These are phyloP conservation scores for Ophraella communa DNA, from an alignment of 2,888 invertebrate genomes.

Conservation along the genomic window DNA sequence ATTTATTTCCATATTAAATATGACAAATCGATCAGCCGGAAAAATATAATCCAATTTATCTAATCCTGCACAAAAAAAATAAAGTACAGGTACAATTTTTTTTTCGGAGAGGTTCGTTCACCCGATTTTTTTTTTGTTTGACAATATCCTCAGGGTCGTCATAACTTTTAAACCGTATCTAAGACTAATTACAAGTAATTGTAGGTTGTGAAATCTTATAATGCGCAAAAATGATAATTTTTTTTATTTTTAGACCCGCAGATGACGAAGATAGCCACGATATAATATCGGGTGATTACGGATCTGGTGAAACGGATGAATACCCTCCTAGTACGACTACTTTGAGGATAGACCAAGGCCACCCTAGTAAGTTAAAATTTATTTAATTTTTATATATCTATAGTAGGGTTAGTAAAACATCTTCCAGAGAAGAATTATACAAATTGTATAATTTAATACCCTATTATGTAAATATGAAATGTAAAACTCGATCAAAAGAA, in stretches of 20 bases:
- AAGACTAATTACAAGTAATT: background rate
- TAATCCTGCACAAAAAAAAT: background rate
- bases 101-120: too few species aligned
- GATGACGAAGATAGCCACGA: conserved; percentile 41
- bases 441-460: too few species aligned
- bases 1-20: background rate
- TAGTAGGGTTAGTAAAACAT: too few species aligned
- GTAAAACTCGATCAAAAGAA: too few species aligned
- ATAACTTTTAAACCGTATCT: background rate
- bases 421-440: too few species aligned
- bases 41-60: background rate
- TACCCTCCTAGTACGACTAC: conserved; percentile 9
- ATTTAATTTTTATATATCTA: too few species aligned
- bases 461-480: too few species aligned
- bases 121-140: too few species aligned
- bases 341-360: conserved; percentile 26
- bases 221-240: background rate
- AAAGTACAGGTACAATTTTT: too few species aligned
- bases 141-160: background rate
- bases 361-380: conserved; percentile 39
- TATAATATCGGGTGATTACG: conserved; percentile 44
- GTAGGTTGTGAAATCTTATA: too few species aligned
- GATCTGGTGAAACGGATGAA: conserved; percentile 39
- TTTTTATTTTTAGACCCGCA: conserved; percentile 4
- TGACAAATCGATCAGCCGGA: background rate